A percentile compares a stretch with the other conserved stretches of the same genome.
Conservation (phyloP, 2,888 invertebrate genomes). For the Harpalus rubripes region DNA sequence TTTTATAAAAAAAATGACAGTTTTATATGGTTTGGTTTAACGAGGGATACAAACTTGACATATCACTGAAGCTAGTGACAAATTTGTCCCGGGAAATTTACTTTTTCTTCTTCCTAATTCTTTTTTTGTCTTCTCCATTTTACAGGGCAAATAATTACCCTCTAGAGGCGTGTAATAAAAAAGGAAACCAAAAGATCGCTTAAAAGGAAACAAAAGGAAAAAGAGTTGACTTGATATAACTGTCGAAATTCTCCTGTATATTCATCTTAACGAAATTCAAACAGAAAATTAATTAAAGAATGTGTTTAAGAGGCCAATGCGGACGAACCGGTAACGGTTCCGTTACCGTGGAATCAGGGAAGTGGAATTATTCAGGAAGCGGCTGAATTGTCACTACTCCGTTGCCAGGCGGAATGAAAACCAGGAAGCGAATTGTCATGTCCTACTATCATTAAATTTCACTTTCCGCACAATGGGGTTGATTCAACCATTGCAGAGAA, state of each 20-base stretch:
- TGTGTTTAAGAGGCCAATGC: neutral
- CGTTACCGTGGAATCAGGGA: neutral
- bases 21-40: conserved; percentile 58
- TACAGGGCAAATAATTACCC: conserved; percentile 53
- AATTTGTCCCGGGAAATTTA: conserved; percentile 57
- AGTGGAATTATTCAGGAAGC: conserved; percentile 25
- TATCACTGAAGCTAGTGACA: conserved; percentile 57
- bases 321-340: neutral
- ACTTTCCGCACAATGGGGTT: neutral
- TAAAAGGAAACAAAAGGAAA: conserved; percentile 20
- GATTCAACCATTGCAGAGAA: too few species aligned
- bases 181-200: conserved; percentile 34
- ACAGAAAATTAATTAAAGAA: conserved; percentile 49
- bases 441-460: neutral
- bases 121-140: conserved; percentile 58
- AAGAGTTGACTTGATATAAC: conserved; percentile 27
- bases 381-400: conserved; percentile 27
- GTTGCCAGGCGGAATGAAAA: neutral
- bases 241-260: conserved; percentile 31
- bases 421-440: neutral
- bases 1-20: conserved; percentile 50
- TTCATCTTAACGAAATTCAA: conserved; percentile 37
- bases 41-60: conserved; percentile 51
- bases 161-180: conserved; percentile 42
- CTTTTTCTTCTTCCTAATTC: conserved; percentile 57